Conservation (phyloP, 2,888 invertebrate species). For the Drosophila histrio region DNA sequence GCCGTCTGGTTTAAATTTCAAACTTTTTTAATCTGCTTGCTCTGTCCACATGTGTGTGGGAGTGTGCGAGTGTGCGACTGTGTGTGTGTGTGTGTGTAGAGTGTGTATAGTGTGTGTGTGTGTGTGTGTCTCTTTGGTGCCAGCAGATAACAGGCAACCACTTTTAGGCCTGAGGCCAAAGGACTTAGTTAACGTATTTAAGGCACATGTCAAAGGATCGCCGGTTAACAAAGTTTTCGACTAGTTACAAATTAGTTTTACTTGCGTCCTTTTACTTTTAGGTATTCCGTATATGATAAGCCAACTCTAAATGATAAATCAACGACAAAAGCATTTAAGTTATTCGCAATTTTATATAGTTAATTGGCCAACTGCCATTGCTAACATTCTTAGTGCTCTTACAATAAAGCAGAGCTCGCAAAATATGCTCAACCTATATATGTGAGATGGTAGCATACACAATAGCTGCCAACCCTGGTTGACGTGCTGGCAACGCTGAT, state of each 20-base stretch:
- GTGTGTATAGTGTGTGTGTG: conserved; percentile 27
- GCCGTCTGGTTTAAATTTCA: conserved; percentile 66
- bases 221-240: conserved; percentile 55
- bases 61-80: conserved; percentile 2
- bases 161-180: conserved; percentile 63
- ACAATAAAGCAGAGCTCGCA: no score
- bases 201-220: conserved; percentile 74
- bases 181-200: conserved; percentile 69
- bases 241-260: conserved; percentile 75
- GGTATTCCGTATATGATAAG: conserved; percentile 38
- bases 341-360: conserved; percentile 26
- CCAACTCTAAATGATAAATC: conserved; percentile 38
- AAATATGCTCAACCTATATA: no score
- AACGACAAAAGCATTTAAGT: conserved; percentile 14
- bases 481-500: no score
- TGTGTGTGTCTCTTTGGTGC: conserved; percentile 30
- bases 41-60: conserved; percentile 19
- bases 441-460: no score
- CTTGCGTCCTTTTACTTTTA: conserved; percentile 34
- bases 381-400: background rate
- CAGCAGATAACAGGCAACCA: conserved; percentile 62
- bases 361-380: conserved; percentile 20
- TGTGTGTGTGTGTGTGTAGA: background rate
- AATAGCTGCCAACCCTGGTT: no score
- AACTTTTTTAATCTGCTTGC: conserved; percentile 78